Evolutionary conservation across 2,888 invertebrate genomes (phyloP).

Genomic region (Rotaria socialis): DNA sequence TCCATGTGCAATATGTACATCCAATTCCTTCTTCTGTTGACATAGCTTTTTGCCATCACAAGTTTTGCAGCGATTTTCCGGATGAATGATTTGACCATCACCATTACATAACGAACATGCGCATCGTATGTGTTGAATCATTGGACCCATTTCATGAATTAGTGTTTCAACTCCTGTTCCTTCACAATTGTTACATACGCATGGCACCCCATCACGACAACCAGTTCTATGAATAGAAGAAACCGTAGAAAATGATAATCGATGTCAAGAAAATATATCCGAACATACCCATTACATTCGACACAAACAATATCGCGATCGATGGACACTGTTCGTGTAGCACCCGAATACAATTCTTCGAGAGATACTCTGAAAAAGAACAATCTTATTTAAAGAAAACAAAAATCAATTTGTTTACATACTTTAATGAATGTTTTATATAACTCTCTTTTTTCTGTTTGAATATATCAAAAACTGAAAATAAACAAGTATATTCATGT

Average conservation of each 20-base stretch:
- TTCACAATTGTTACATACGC: slow-evolving; percentile 69
- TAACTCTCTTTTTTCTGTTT: not conserved
- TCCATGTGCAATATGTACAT: not conserved
- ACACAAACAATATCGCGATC: slow-evolving; percentile 77
- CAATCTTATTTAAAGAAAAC: not conserved
- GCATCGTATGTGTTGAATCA: not conserved
- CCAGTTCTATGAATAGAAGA: slow-evolving; percentile 60
- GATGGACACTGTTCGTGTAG: slow-evolving; percentile 74
- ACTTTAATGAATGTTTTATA: not conserved
- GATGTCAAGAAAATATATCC: too few relatives aligned
- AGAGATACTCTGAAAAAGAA: slow-evolving; percentile 68
- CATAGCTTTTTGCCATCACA: not conserved
- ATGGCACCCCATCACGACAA: slow-evolving; percentile 68
- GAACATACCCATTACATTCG: slow-evolving; percentile 70
- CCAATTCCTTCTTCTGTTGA: not conserved
- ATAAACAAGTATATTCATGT: not conserved
- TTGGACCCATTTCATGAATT: not conserved
- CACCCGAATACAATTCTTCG: slow-evolving; percentile 85
- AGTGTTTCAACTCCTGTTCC: slow-evolving; percentile 66
- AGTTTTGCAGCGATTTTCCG: not conserved
- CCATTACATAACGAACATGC: not conserved
- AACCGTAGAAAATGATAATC: not conserved
- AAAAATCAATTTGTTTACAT: not conserved
- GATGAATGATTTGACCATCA: not conserved
- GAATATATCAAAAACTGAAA: not conserved